A percentile compares a stretch with the other conserved stretches of the same genome.
Evolutionary conservation across 2,888 invertebrate genomes (phyloP).

Genomic region (Vannuccia rotundouncinata): DNA sequence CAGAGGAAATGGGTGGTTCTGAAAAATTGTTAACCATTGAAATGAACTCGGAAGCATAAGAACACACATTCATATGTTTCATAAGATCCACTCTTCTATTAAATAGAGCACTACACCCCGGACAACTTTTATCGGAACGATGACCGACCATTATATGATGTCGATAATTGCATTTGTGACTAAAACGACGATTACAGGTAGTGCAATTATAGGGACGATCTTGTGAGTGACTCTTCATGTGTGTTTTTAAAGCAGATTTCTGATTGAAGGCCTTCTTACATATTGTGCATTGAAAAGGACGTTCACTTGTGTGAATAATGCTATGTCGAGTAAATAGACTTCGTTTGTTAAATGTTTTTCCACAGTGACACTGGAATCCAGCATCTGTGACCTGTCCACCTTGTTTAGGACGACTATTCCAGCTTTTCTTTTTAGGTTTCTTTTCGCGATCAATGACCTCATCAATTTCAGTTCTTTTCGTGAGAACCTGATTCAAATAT

Average conservation of each 20-base stretch:
- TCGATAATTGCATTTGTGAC: neutral
- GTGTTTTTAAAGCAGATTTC: neutral
- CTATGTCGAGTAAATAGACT: conserved; percentile 24
- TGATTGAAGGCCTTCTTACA: neutral
- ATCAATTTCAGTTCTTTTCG: neutral
- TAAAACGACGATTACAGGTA: neutral
- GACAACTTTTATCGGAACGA: neutral
- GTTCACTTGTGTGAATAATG: conserved; percentile 5
- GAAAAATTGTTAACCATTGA: neutral
- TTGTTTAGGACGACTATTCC: neutral
- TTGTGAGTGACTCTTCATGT: neutral
- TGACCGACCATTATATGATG: neutral
- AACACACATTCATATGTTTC: neutral
- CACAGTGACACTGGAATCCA: neutral
- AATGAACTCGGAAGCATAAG: neutral
- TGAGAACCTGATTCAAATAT: neutral
- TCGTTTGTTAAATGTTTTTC: conserved; percentile 19
- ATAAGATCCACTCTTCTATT: neutral
- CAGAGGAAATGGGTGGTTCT: neutral
- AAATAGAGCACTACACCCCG: neutral
- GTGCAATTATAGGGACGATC: neutral
- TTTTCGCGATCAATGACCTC: neutral
- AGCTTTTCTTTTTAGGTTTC: neutral
- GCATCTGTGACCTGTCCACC: neutral
- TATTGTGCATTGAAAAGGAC: neutral